These are phyloP conservation scores for Athene noctua DNA, from an alignment of 2,113 vertebrate species.

Conservation along the genomic window DNA sequence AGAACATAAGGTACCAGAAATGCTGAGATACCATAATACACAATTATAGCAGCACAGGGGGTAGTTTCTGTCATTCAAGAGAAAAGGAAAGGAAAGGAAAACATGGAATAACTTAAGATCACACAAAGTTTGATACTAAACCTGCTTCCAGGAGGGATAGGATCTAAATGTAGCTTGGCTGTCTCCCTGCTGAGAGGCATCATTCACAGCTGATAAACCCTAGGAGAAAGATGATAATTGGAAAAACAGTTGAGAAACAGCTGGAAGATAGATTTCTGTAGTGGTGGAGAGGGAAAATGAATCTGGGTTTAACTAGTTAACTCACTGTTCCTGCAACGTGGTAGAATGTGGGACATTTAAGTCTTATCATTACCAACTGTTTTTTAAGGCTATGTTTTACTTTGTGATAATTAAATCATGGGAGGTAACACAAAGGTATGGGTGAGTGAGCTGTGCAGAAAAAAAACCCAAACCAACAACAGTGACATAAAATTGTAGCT, in stretches of 20 bases:
- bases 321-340: neutral
- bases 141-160: neutral
- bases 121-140: neutral
- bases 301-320: neutral
- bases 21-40: fast-evolving
- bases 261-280: neutral
- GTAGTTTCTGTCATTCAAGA: neutral
- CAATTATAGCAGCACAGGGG: neutral
- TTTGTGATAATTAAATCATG: neutral
- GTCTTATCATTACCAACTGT: neutral
- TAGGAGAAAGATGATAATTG: neutral
- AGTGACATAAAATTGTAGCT: neutral
- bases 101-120: neutral
- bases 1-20: neutral
- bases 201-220: neutral
- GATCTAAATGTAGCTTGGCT: neutral
- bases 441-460: neutral
- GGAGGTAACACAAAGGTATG: neutral
- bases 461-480: neutral
- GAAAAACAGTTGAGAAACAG: neutral
- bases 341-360: neutral
- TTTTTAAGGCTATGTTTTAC: neutral
- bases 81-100: neutral
- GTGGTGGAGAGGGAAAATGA: neutral
- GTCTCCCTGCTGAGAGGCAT: neutral